Evolutionary conservation across 1,140 invertebrate genomes (phyloP), one percentile per base, ranked within the genome.

Genomic region (Apis florea): DNA sequence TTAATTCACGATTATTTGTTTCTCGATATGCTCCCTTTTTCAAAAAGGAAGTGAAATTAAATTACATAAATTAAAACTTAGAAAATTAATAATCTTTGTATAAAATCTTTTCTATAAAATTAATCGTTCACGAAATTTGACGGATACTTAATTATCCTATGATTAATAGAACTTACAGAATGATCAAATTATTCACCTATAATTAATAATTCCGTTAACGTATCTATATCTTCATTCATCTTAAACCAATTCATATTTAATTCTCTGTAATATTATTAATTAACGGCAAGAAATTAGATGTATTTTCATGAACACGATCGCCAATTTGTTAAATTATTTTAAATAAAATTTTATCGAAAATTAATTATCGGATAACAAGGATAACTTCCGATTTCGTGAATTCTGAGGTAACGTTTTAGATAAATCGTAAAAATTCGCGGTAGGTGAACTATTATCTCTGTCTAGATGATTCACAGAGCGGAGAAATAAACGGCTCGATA

Each of bases 401-500:
- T 49, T 1, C n/a, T 63, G 53, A 56, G 70, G 51, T 58, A 51
- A 54, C 54, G 47, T 1, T 76, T 49, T 47, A 66, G 12, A 82
- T 81, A 67, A 77, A 83, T 71, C 70, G 67, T 78, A 56, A 40
- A 40, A 40, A 58, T 79, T 78, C 67, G 53, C 8, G 68, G 47
- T 66, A 15, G 31, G n/a, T 56, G 31, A 71, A 21, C 54, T 73
- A 58, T 73, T 61, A 79, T 83, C 70, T 51, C 51, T n/a, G 75
- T 66, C 68, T 71, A 58, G 63, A 83, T 79, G 77, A 79, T 79
- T 73, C 67, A 68, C 69, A 47, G 77, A 17, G 1, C 13, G 13
- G 76, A n/a, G 59, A 73, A 79, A 83, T 54, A 73, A 73, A 83
- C 77, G 26, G 24, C 69, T 61, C 61, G 61, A 83, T 73, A 73